phyloP scores from a whole-genome alignment of 2,113 vertebrate genomes.

The Dipodomys ordii region DNA sequence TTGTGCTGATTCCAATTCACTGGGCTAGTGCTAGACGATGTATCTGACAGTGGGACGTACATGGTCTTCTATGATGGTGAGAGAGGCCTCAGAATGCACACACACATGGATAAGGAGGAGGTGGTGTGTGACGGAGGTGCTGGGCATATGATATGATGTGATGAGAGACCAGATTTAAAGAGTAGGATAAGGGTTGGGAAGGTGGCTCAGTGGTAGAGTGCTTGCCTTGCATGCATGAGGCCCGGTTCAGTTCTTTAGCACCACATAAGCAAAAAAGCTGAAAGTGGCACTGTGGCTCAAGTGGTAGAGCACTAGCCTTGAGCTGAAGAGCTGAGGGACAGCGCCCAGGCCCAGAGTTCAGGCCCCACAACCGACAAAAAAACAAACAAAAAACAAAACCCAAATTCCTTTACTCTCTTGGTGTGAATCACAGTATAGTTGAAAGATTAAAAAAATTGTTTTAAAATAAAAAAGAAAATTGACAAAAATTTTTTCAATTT shows the following conservation, averaged over 20 bases:
- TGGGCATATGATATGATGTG: neutral
- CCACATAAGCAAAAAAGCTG: too few species aligned
- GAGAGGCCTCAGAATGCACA: neutral
- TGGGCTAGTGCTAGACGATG: neutral
- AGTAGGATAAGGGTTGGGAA: neutral
- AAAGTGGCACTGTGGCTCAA: too few species aligned
- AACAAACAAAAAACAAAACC: neutral
- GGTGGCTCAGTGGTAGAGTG: too few species aligned
- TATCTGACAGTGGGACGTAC: neutral
- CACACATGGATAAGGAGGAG: too few species aligned
- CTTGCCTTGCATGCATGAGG: too few species aligned
- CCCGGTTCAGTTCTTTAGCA: too few species aligned
- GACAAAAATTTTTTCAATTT: constrained; percentile 2
- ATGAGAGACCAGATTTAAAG: neutral
- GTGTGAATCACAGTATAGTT: neutral
- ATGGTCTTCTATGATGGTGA: neutral
- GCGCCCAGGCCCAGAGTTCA: too few species aligned
- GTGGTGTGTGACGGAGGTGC: neutral
- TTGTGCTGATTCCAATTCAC: neutral
- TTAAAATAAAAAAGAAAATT: neutral
- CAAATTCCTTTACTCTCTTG: neutral
- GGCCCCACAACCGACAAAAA: too few species aligned
- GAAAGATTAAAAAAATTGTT: neutral
- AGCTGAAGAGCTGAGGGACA: too few species aligned
- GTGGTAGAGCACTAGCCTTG: too few species aligned